Evolutionary conservation across 2,113 vertebrate species (phyloP).

Genomic region (Rhea americana): DNA sequence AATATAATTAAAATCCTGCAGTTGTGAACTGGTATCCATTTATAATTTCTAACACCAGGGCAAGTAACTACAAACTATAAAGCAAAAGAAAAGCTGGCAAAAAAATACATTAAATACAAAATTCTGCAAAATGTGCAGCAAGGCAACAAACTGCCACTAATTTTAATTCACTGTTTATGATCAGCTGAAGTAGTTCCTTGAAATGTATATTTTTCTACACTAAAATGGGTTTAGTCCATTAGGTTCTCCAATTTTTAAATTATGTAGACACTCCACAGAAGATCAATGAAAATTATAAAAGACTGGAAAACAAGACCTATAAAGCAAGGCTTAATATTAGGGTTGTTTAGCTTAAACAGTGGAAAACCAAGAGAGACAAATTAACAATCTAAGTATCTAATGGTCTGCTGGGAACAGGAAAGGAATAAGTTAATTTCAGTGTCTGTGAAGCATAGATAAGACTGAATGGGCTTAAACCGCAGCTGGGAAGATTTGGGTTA

Average conservation of each 20-base stretch:
- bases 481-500: conserved; percentile 22
- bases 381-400: neutral
- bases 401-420: neutral
- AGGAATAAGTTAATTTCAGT: neutral
- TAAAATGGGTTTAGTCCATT: neutral
- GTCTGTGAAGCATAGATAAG: conserved; percentile 22
- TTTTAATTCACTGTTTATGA: neutral
- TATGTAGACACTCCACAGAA: neutral
- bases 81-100: neutral
- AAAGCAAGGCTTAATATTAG: neutral
- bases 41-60: neutral
- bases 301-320: neutral
- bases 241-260: neutral
- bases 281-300: neutral
- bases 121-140: neutral
- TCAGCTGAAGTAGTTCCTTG: neutral
- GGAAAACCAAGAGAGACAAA: conserved; percentile 20
- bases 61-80: neutral
- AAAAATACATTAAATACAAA: neutral
- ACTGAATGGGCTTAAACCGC: neutral
- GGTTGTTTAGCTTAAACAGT: conserved; percentile 25
- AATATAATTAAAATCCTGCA: neutral
- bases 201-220: neutral
- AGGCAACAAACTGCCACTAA: neutral
- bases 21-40: neutral